Conservation (phyloP, 2,888 invertebrate species). For the Steinernema carpocapsae region DNA sequence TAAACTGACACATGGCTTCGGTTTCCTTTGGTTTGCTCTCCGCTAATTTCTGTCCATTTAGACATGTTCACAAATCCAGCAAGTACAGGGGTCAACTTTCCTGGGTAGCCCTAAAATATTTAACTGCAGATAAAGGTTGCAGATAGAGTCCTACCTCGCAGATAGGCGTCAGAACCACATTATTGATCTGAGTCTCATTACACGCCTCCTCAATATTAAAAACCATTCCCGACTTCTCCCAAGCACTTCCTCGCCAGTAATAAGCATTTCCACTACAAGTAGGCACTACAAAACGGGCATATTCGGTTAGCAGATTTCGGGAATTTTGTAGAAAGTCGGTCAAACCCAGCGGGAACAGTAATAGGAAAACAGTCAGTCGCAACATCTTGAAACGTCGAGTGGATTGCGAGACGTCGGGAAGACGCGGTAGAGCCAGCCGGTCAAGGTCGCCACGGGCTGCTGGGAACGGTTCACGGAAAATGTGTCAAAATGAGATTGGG, state of each 20-base stretch:
- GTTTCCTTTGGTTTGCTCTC: neutral
- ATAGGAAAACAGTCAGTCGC: neutral
- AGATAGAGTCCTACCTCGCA: conserved; percentile 7
- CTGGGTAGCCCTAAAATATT: neutral
- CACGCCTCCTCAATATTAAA: neutral
- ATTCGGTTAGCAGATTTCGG: neutral
- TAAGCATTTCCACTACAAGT: neutral
- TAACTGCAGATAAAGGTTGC: no score
- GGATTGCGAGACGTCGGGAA: no score
- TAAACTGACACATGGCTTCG: neutral
- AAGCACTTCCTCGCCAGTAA: neutral
- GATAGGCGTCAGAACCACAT: neutral
- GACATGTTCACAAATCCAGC: neutral
- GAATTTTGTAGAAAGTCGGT: neutral
- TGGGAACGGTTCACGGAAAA: neutral
- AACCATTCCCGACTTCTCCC: neutral
- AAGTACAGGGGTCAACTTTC: neutral
- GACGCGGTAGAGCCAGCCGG: neutral
- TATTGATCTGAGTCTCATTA: neutral
- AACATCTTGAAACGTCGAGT: conserved; percentile 13
- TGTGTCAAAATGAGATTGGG: no score
- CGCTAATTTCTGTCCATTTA: neutral
- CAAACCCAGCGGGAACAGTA: neutral
- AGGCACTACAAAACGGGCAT: neutral
- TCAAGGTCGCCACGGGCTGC: conserved; percentile 9